Conservation (phyloP, 37 sponge, comb jelly and placozoan genomes). For the Agelas oroides region DNA sequence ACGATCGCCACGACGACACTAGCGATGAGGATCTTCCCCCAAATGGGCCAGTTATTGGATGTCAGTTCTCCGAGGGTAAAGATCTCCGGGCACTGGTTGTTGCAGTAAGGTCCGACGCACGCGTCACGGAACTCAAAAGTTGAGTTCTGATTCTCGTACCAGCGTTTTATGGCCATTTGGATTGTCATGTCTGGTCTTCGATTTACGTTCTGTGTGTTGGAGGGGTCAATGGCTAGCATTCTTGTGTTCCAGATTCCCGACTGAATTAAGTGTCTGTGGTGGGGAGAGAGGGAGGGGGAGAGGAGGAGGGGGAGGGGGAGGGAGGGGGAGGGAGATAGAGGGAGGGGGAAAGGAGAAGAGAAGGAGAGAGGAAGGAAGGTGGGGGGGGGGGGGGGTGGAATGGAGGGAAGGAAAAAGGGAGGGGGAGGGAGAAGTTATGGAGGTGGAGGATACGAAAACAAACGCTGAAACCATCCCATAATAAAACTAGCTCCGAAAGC, state of each 20-base stretch:
- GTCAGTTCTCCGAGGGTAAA: slow-evolving; percentile 9
- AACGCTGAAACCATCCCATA: no score
- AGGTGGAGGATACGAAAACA: no score
- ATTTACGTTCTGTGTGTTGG: no score
- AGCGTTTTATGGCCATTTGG: no score
- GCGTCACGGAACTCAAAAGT: slow-evolving; percentile 45
- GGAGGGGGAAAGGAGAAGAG: not conserved
- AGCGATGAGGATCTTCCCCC: slow-evolving; percentile 4
- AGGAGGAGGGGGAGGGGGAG: not conserved
- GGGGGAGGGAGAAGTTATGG: not conserved
- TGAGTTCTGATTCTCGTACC: no score
- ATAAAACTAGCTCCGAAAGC: no score
- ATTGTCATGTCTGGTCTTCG: no score
- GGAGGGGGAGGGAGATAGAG: not conserved
- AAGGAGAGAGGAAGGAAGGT: not conserved
- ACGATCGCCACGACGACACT: slow-evolving; percentile 6
- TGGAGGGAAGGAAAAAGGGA: not conserved
- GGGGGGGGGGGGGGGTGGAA: not conserved
- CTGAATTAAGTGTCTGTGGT: not conserved
- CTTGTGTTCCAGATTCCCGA: no score
- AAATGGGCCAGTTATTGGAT: slow-evolving; percentile 11
- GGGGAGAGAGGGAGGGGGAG: not conserved
- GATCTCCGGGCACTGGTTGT: slow-evolving; percentile 61
- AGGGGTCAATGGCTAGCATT: no score
- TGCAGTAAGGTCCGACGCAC: slow-evolving; percentile 70